phyloP scores from a whole-genome alignment of 2,113 vertebrate species.

The Peromyscus polionotus region DNA sequence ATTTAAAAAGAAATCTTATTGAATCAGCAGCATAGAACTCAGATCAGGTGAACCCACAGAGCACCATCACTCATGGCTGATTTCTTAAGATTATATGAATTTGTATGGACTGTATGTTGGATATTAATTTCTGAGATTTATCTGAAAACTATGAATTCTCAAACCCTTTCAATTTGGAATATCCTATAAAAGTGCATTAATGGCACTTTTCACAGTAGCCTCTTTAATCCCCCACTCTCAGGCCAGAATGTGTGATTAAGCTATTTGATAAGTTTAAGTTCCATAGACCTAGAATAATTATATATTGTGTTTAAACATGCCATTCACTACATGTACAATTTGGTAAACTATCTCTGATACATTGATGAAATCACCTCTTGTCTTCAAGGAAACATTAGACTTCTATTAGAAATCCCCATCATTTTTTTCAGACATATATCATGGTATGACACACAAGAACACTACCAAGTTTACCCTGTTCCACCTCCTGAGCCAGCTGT shows the following conservation, averaged over 20 bases:
- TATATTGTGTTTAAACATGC: not conserved
- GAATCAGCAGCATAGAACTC: constrained; percentile 8
- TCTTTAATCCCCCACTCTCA: not conserved
- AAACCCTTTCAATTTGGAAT: not conserved
- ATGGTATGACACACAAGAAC: fast-evolving
- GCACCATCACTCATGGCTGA: not conserved
- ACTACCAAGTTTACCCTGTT: fast-evolving
- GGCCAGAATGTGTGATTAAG: not conserved
- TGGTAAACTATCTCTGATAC: not conserved
- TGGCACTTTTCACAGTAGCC: not conserved
- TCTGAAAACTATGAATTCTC: not conserved
- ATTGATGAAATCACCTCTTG: not conserved
- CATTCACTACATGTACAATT: not conserved
- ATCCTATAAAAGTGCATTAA: not conserved
- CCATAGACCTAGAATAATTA: not conserved
- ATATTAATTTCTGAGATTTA: constrained; percentile 5
- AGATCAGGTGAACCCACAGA: not conserved
- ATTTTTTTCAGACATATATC: not conserved
- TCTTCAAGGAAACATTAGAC: not conserved
- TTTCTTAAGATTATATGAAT: constrained; percentile 36
- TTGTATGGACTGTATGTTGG: constrained; percentile 5
- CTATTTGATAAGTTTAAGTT: not conserved
- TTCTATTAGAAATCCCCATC: not conserved
- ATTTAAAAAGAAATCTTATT: constrained; percentile 47
- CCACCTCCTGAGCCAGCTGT: fast-evolving